Evolutionary conservation across 23 tunicate genomes (phyloP), one percentile per base, ranked within the genome.

Genomic region (Trididemnum nubilum): DNA sequence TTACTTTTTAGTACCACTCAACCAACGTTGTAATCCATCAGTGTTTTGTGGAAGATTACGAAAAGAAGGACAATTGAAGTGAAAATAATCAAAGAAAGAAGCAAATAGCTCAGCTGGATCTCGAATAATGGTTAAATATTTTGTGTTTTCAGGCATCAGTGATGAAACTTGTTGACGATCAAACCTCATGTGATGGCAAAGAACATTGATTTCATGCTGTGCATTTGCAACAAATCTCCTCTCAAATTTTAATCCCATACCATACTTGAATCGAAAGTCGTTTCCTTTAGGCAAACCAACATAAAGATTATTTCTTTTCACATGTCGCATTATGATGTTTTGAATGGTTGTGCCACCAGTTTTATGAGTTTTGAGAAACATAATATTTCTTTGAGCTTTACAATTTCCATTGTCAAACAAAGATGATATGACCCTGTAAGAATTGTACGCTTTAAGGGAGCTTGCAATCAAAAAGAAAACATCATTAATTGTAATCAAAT

Each of bases 301-400:
- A 49, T 69, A 61, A 0, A 85, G 65, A 24, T 81, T 65, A 38
- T 65, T 34, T 35, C 38, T 74, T 64, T 91, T 76, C 19, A 84
- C 97, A 69, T 91, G 64, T 76, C 97, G 51, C 58, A 91, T 59
- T 34, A 91, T 57, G 33, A 91, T 69, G 58, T 91, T 91, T 85
- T 91, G 97, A 5, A 91, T 85, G 9, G 86, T 79, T 2, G 97
- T 57, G n/a, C 97, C 81, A 12, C 90, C 97, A 21, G 97, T 91
- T 85, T 91, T 91, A 79, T 91, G 97, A 19, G 97, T 91, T 81
- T 91, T 91, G 25, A 91, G 65, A 76, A 91, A 91, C 66, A 85
- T 61, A 34, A 91, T 75, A 60, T 91, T 76, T 21, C 33, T 72
- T 33, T 81, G 83, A 15, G 96, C 89, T 5, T 25, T 23, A 80